Base-by-base conservation (phyloP, 2,797 vertebrate species). In the Scyliorhinus canicula region DNA sequence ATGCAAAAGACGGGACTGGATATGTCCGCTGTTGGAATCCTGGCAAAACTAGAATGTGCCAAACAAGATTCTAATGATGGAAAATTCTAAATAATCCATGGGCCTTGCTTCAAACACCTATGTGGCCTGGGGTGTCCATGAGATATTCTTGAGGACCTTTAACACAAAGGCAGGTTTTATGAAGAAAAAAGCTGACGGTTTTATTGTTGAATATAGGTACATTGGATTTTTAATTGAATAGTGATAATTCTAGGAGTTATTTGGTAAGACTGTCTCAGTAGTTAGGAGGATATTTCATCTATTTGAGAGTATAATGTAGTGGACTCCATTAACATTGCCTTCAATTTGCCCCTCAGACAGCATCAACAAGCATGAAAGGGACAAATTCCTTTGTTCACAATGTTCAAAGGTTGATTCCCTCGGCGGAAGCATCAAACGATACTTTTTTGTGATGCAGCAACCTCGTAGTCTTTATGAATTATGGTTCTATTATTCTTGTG, bases 151-250 rank as follows among this genome's bases (percentile, higher is more conserved):
- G 28, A 52, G 67, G 44, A 93, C 28, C 47, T 65, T 12, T 0
- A 60, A 47, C 19, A n/a, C 11, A 2, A 60, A 91, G 60, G 55
- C 60, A 40, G 60, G 21, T 24, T 65, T 91, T 24, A n/a, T 91
- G 28, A 1, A 69, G 65, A 52, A 52, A 50, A 67, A 47, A 93
- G 65, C 44, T 50, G 14, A 93, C n/a, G 47, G 31, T 74, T 94
- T 94, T 74, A 74, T 93, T 93, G 52, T 11, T 94, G 67, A 94
- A 71, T n/a, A 55, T 94, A 74, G 47, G 69, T 74, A 74, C 50
- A 74, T 69, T n/a, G 69, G 67, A 71, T 74, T 94, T 94, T 94
- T 94, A 94, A 74, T 94, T 52, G 67, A 74, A n/a, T 94, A 71
- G 93, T 74, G 67, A 28, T 44, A 91, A 91, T 91, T 91, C 44